These are phyloP conservation scores for Clamator glandarius DNA, from an alignment of 2,797 vertebrate genomes.

Conservation along the genomic window DNA sequence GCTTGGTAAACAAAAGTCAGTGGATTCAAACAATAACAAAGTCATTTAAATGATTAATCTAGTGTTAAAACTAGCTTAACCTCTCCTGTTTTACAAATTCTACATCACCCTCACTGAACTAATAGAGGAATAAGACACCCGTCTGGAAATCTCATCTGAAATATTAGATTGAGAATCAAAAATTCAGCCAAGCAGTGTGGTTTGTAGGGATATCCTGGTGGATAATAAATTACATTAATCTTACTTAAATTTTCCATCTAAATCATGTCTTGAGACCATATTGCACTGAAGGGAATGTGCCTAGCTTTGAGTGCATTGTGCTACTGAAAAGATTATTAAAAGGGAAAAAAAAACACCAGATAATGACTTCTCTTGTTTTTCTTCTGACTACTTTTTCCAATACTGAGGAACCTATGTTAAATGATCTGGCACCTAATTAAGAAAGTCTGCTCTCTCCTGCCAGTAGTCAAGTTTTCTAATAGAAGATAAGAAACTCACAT, in stretches of 20 bases:
- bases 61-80: slow-evolving; percentile 84
- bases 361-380: slow-evolving; percentile 67
- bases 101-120: slow-evolving; percentile 92
- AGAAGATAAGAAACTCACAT: slow-evolving; percentile 48
- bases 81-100: slow-evolving; percentile 86
- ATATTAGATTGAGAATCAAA: slow-evolving; percentile 84
- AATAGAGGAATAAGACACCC: slow-evolving; percentile 90
- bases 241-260: slow-evolving; percentile 89
- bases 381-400: slow-evolving; percentile 66
- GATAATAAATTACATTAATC: slow-evolving; percentile 95
- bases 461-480: slow-evolving; percentile 29
- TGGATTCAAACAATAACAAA: slow-evolving; percentile 78
- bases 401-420: slow-evolving; percentile 61
- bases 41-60: slow-evolving; percentile 84
- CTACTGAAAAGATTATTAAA: slow-evolving; percentile 84
- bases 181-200: slow-evolving; percentile 85
- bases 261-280: slow-evolving; percentile 79
- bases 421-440: slow-evolving; percentile 60
- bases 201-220: slow-evolving; percentile 97
- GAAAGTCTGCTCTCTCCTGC: slow-evolving; percentile 8
- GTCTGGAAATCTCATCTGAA: slow-evolving; percentile 98
- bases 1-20: slow-evolving; percentile 82
- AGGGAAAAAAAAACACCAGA: neutral
- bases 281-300: slow-evolving; percentile 75
- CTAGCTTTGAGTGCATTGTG: slow-evolving; percentile 78